These are phyloP conservation scores for Mantis religiosa DNA, from an alignment of 2,888 invertebrate genomes.

Conservation along the genomic window DNA sequence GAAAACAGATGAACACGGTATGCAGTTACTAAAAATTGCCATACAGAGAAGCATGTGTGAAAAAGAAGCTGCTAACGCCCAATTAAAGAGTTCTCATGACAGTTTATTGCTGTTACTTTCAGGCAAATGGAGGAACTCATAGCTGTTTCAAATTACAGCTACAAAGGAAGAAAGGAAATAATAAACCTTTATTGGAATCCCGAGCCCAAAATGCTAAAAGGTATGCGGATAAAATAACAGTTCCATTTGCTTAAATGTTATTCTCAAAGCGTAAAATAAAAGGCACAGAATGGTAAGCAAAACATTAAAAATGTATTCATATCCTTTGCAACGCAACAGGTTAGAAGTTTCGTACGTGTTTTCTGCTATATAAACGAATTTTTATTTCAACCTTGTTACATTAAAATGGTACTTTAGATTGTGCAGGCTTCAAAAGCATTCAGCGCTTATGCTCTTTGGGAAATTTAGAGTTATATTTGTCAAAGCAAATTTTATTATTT, in stretches of 20 bases:
- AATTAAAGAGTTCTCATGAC: neutral
- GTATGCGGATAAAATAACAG: neutral
- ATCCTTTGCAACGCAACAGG: neutral
- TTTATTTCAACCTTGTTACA: neutral
- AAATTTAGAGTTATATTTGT: neutral
- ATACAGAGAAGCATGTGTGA: neutral
- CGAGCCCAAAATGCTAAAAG: neutral
- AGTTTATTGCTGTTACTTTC: neutral
- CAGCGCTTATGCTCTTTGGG: neutral
- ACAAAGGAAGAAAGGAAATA: neutral
- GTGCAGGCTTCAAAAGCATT: neutral
- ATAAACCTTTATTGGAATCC: neutral
- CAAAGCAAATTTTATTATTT: no score
- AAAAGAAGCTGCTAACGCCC: neutral
- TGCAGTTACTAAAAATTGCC: no score
- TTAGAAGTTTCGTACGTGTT: neutral
- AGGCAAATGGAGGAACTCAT: neutral
- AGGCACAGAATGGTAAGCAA: neutral
- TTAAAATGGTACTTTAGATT: neutral
- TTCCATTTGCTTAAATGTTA: neutral
- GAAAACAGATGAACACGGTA: no score
- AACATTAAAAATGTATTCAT: neutral
- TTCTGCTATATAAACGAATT: neutral
- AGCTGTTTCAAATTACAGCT: neutral
- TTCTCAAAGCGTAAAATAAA: neutral